Conservation (phyloP, 2,113 vertebrate species). For the Eurystomus gularis region DNA sequence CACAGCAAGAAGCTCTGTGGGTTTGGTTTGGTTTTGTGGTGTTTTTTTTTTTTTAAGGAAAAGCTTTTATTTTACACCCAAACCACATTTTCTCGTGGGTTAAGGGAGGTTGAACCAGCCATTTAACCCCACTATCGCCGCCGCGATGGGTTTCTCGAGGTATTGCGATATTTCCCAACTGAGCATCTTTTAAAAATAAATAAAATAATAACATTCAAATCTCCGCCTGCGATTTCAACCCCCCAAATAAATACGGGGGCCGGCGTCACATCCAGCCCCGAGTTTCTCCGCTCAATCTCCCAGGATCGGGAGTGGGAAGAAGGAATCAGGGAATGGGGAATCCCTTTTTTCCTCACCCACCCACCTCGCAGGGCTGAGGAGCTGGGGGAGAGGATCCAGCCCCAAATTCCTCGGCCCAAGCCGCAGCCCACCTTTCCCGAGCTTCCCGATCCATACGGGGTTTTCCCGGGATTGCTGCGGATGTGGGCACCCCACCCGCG, state of each 20-base stretch:
- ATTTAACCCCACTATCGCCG: neutral
- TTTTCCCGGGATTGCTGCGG: neutral
- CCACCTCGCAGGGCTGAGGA: neutral
- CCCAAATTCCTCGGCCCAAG: neutral
- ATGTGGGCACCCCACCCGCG: neutral
- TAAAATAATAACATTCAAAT: accelerated
- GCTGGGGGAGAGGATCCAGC: no score
- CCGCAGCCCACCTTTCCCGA: neutral
- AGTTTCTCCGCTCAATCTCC: neutral
- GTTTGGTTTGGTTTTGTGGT: neutral
- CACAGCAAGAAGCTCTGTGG: neutral
- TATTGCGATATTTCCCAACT: neutral
- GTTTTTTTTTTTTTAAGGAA: neutral
- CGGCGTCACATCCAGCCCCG: accelerated
- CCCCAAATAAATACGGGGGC: neutral
- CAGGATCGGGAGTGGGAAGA: neutral
- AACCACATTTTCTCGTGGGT: neutral
- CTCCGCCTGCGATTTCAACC: neutral
- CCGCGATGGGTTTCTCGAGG: neutral
- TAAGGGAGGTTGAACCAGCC: neutral
- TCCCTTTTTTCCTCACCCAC: neutral
- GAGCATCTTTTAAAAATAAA: neutral
- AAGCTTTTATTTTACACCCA: neutral
- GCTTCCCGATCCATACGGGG: neutral
- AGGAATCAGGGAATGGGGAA: neutral